Percentiles rank a stretch among this genome's conserved stretches.
Conservation (phyloP, 2,888 invertebrate genomes). For the Pachydiplax longipennis region DNA sequence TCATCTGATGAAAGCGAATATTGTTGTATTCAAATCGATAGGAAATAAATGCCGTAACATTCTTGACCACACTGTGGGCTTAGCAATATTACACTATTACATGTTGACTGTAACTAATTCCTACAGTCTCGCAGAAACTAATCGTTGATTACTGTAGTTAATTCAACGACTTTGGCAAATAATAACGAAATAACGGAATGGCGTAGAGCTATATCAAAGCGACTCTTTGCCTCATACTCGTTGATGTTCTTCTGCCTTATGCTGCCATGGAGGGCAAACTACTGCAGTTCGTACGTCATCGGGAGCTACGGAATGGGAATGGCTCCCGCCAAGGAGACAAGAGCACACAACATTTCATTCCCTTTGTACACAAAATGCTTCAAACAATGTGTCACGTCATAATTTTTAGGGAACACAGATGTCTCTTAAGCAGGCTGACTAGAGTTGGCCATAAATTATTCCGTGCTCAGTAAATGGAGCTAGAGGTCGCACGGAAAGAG, state of each 20-base stretch:
- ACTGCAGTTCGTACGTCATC: not conserved
- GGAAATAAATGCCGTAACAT: no score
- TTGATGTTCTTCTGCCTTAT: not conserved
- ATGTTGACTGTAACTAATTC: no score
- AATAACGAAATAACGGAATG: no score
- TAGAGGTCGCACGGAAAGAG: not conserved
- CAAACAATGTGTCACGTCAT: not conserved
- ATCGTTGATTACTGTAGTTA: no score
- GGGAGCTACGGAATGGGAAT: not conserved
- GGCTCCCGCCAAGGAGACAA: not conserved
- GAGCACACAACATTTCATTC: not conserved
- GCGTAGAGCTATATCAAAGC: no score
- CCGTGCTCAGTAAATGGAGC: not conserved
- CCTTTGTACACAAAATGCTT: not conserved
- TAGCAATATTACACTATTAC: no score
- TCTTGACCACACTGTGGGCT: no score
- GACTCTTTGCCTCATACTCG: no score
- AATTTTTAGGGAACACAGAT: not conserved
- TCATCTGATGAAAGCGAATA: no score
- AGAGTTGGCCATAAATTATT: not conserved
- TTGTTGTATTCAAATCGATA: no score
- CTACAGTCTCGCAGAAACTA: no score
- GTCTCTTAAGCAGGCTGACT: not conserved
- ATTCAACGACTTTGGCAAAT: no score
- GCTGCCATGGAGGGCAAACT: not conserved